Base-by-base conservation (phyloP, 2,797 vertebrate species). In the Simalia tracyae region DNA sequence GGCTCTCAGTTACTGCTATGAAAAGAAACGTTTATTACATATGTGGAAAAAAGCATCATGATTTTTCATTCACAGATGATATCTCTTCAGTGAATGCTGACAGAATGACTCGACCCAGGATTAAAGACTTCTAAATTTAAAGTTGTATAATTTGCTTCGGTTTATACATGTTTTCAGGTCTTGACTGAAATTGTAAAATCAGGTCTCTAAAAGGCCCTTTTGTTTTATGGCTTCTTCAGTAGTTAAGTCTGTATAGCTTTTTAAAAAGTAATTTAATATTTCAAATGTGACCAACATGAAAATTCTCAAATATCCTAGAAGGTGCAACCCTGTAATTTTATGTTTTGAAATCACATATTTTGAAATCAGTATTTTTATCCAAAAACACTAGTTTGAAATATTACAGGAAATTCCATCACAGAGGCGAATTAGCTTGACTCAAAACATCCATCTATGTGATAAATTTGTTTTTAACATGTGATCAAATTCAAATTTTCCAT, bases 1-100 rank as follows among this genome's bases (percentile, higher is more conserved):
- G 0, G 0, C 17, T 66, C 7, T 0, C 57, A 60, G 5, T 6
- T 84, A 50, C 87, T 90, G 57, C 84, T 36, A 28, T 2, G 3
- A 6, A 57, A 59, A 24, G 90, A 93, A 46, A 76, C 88, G 42
- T 57, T 36, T 24, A 60, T 84, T 81, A 36, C 64, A 42, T 90
- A 46, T 46, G 17, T 54, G 72, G 1, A 36, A 19, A 89, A 89
- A 1, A 10, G 31, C 24, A 12, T 36, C 57, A 54, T 31, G n/a
- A 10, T 57, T 57, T 89, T 15, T n/a, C 72, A 46, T 90, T 28
- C 24, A 26, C 11, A 31, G 26, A 84, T 31, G 59, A 61, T 46
- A 28, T 28, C 19, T 59, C 68, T 24, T 26, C 8, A n/a, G 54
- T 81, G 56, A 31, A 89, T 36, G 28, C 11, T 89, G 68, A 89